phyloP scores from a whole-genome alignment of 2,113 vertebrate species.

The Lipotes vexillifer region DNA sequence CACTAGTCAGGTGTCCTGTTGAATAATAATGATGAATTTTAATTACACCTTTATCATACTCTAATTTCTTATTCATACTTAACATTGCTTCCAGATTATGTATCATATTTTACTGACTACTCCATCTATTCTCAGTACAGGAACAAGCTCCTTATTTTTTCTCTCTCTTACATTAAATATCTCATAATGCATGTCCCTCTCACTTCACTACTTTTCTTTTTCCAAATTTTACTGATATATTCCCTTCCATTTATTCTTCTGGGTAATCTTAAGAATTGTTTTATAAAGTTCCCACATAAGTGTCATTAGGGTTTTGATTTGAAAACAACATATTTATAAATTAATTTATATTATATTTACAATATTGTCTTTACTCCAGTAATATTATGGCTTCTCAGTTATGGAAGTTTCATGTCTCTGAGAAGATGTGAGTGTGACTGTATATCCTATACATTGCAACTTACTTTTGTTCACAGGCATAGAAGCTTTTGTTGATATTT shows the following conservation, averaged over 20 bases:
- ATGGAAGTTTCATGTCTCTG: background rate
- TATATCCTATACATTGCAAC: background rate
- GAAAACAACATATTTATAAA: background rate
- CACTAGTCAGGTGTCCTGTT: background rate
- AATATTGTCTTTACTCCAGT: background rate
- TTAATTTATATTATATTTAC: background rate
- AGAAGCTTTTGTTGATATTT: background rate
- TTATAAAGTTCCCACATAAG: background rate
- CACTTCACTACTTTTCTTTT: background rate
- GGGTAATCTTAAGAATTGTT: background rate
- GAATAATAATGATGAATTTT: background rate
- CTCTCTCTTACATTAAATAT: background rate
- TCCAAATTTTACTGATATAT: background rate
- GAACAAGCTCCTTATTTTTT: background rate
- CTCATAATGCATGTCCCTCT: background rate
- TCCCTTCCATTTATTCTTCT: background rate
- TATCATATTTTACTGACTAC: slow-evolving; percentile 1
- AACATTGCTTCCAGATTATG: background rate
- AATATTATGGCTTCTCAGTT: background rate
- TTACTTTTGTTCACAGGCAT: background rate
- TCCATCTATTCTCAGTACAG: background rate
- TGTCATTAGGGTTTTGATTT: background rate
- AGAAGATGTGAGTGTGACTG: background rate
- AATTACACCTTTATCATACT: background rate
- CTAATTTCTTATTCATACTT: slow-evolving; percentile 6